Evolutionary conservation across 2,797 vertebrate genomes (phyloP).

Genomic region (Borostomias antarcticus): DNA sequence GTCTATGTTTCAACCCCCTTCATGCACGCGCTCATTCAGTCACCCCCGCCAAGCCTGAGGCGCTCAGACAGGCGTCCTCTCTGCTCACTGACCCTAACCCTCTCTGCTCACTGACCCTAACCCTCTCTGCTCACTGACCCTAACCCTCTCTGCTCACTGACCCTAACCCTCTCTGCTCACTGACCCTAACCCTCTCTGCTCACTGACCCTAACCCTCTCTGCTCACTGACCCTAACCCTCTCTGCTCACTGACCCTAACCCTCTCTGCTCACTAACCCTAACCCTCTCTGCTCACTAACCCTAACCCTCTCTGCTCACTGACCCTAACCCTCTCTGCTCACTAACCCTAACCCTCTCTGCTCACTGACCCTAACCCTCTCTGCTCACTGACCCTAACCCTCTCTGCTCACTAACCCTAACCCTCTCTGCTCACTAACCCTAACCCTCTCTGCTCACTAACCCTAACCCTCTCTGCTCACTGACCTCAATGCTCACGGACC

Average conservation of each 20-base stretch:
- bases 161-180: not conserved
- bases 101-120: not conserved
- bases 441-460: not conserved
- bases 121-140: not conserved
- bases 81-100: too few species aligned
- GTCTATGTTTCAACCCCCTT: not conserved
- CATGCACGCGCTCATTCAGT: not conserved
- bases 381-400: too few species aligned
- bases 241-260: too few species aligned
- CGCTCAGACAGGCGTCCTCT: not conserved
- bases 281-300: too few species aligned
- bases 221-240: not conserved
- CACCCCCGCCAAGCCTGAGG: not conserved
- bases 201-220: not conserved
- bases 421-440: conserved; percentile 31
- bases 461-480: not conserved
- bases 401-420: not conserved
- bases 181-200: conserved; percentile 3
- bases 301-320: not conserved
- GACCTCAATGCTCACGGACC: conserved; percentile 7
- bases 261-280: not conserved
- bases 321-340: too few species aligned
- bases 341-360: too few species aligned
- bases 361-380: too few species aligned
- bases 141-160: conserved; percentile 2